A percentile compares a stretch with the other conserved stretches of the same genome.
These are phyloP conservation scores for Drosophila borealis DNA, from an alignment of 2,888 invertebrate species.

Conservation along the genomic window DNA sequence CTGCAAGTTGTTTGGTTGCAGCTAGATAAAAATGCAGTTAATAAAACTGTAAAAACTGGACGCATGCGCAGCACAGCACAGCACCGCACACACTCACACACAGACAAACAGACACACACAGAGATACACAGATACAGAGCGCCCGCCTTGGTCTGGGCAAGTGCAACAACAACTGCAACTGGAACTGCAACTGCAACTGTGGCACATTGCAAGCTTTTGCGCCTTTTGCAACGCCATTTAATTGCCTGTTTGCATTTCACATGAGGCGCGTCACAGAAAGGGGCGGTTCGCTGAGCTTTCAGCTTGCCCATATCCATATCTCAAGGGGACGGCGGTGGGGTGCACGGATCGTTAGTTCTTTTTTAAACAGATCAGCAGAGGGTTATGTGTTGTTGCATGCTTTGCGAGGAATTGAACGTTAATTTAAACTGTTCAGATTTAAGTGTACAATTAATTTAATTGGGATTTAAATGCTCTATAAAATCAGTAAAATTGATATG, in stretches of 20 bases:
- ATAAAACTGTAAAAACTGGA: constrained; percentile 84
- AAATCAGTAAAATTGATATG: too few species aligned
- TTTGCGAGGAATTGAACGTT: neutral
- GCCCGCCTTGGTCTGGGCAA: constrained; percentile 56
- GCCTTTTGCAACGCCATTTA: constrained; percentile 78
- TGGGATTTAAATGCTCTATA: neutral
- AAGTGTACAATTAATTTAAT: neutral
- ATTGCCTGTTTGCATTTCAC: constrained; percentile 80
- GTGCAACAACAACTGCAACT: constrained; percentile 60
- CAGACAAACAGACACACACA: constrained; percentile 17
- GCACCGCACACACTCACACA: constrained; percentile 19
- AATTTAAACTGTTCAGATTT: neutral
- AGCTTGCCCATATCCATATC: constrained; percentile 32
- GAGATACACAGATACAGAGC: too few species aligned
- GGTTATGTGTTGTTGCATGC: constrained; percentile 5
- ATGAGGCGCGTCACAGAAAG: constrained; percentile 58
- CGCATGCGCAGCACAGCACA: constrained; percentile 79
- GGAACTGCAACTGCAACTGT: constrained; percentile 47
- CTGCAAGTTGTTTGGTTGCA: constrained; percentile 57
- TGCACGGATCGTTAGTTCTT: constrained; percentile 11
- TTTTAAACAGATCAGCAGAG: neutral
- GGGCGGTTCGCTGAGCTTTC: constrained; percentile 35
- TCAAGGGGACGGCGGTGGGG: constrained; percentile 15
- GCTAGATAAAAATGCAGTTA: constrained; percentile 82
- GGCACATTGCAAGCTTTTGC: constrained; percentile 52